Base-by-base conservation (phyloP, 2,113 vertebrate species). In the Spermophilus dauricus region DNA sequence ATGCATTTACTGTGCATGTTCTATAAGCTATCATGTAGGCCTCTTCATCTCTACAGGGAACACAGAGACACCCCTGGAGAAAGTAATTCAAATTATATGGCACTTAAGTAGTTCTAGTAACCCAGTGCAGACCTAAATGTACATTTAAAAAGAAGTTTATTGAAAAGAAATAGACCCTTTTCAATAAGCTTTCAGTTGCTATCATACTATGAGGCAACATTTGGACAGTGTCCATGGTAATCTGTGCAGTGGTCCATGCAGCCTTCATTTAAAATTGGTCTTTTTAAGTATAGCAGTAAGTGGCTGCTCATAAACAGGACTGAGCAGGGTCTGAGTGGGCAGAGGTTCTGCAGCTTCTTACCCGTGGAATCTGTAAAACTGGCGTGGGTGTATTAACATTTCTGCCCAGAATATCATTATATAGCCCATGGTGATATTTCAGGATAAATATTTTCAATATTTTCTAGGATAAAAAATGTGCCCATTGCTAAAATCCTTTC, bases 391-490 rank as follows among this genome's bases (percentile, higher is more conserved):
- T 80, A 24, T 63, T 18, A 93, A 84, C 65, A 75, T 86, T 96
- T 95, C 63, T 94, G 32, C 70, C 70, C 34, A 56, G 37, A 76
- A 94, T 61, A 92, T 91, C 48, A 95, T 96, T 84, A 65, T 86
- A 72, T 0, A 75, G 18, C 17, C 80, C n/a, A 63, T 32, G 26
- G n/a, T 72, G 39, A 88, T 63, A 88, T 77, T 95, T 95, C 81
- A 94, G 76, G 58, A 51, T 85, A 95, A 95, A 93, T 96, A 94
- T 81, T 96, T 97, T 94, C 39, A 53, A 39, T 32, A 75, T 91
- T 91, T 77, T 75, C 51, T 26, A 42, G 58, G 30, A 32, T 94
- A 58, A 26, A 97, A 91, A 89, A 65, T 16, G 73, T 61, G 34
- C 16, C 56, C 22, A 34, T 88, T 82, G 30, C 22, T 87, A 95